These are phyloP conservation scores for Parus major DNA, from an alignment of 2,113 vertebrate species.

Conservation along the genomic window DNA sequence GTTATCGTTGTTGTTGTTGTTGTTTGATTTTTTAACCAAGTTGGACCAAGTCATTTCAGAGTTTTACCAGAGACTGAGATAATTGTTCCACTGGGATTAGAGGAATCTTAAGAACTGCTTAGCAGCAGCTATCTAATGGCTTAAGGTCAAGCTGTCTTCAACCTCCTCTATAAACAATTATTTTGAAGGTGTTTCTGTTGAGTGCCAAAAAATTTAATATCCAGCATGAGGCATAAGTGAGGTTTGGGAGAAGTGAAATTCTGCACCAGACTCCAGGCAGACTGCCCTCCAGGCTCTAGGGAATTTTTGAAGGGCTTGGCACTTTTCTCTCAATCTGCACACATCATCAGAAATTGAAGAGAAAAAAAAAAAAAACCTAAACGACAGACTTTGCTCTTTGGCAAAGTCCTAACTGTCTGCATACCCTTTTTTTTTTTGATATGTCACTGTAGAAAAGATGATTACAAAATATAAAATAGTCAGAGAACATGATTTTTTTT, in stretches of 20 bases:
- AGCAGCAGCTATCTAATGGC: background rate
- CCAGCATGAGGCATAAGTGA: background rate
- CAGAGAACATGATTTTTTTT: background rate
- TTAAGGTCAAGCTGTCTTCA: background rate
- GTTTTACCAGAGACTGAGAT: background rate
- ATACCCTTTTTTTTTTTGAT: background rate
- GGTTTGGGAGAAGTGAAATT: background rate
- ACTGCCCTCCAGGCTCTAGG: background rate
- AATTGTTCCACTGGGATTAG: background rate
- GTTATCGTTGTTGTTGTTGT: background rate
- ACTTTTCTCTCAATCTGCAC: background rate
- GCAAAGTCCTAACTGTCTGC: background rate
- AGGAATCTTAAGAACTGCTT: background rate
- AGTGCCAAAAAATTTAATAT: background rate
- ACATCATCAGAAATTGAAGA: background rate
- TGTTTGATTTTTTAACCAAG: background rate
- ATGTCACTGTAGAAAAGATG: background rate
- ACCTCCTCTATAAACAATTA: background rate
- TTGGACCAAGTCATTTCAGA: background rate
- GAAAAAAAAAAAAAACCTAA: background rate
- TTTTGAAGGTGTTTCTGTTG: background rate
- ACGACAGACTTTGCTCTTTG: background rate
- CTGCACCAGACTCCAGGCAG: background rate
- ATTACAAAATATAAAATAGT: background rate
- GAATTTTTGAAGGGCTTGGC: background rate